phyloP scores from a whole-genome alignment of 2,888 invertebrate species.

The Epinotia ramella region DNA sequence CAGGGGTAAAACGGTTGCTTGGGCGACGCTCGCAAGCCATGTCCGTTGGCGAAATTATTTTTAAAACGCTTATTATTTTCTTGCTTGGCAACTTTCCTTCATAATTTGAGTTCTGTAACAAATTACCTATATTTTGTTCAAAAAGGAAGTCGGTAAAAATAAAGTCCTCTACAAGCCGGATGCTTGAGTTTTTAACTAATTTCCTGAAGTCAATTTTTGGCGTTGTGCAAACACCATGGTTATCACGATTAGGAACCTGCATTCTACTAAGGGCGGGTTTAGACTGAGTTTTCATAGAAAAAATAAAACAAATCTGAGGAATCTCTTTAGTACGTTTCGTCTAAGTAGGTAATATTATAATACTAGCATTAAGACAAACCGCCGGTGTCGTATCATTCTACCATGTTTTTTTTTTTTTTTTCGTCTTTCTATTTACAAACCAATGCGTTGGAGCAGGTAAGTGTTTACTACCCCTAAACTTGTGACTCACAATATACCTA shows the following conservation, averaged over 20 bases:
- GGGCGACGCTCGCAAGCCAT: conserved; percentile 61
- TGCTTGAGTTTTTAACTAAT: conserved; percentile 48
- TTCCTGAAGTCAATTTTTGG: conserved; percentile 52
- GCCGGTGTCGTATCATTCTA: too few relatives aligned
- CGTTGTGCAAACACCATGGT: background rate
- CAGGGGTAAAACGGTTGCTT: conserved; percentile 34
- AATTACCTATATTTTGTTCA: conserved; percentile 66
- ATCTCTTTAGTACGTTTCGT: too few relatives aligned
- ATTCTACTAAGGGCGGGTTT: background rate
- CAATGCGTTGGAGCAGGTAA: too few relatives aligned
- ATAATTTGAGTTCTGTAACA: conserved; percentile 72
- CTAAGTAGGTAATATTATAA: too few relatives aligned
- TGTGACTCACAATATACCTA: too few relatives aligned
- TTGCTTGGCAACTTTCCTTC: conserved; percentile 58
- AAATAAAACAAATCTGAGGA: background rate
- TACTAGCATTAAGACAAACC: too few relatives aligned
- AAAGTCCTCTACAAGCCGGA: conserved; percentile 52
- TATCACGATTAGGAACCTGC: background rate
- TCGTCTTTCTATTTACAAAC: too few relatives aligned
- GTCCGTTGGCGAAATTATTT: conserved; percentile 48
- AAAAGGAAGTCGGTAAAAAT: conserved; percentile 65
- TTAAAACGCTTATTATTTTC: conserved; percentile 62
- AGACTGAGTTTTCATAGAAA: background rate
- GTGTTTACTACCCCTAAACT: too few relatives aligned
- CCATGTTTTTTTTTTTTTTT: too few relatives aligned